Base-by-base conservation (phyloP, 2,888 invertebrate species). In the Phortica okadai region DNA sequence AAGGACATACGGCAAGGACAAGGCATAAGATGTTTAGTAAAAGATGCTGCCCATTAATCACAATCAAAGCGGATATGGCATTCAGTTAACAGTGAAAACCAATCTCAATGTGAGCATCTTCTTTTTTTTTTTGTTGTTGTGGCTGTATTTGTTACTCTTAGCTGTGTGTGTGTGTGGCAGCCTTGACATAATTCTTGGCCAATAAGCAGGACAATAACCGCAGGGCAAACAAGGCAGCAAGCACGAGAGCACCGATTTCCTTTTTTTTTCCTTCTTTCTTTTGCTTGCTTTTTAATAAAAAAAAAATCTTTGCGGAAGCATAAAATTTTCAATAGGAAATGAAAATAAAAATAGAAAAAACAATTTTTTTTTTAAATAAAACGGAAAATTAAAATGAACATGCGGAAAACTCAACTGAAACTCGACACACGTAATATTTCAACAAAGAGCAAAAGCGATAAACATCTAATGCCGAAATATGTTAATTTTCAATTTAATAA, bases 141-240 rank as follows among this genome's bases (percentile, higher is more conserved):
- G 4, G 33, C 33, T 33, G 33, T 33, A 4, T 2, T 33, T 33
- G 33, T 33, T 33, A 33, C n/a, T 56, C 14, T 5, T 56, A 56
- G 16, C n/a, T 56, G 7, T 6, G 56, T 6, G 7, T 83, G 85
- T 88, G 84, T 82, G 84, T 87, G 86, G 88, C 84, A 85, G 88
- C 85, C 85, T 86, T 86, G 85, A 88, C 88, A 88, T 88, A 86
- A 86, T 88, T 86, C 87, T 83, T 88, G 86, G 88, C 88, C 88
- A 86, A 86, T 86, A 87, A 77, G 82, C 88, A 86, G 85, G 85
- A 88, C 85, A 85, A 87, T 85, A 86, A 79, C 84, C 33, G 44
- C 33, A 11, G 14, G 33, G 54, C 54, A 54, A 25, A 25, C 85
- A 87, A 82, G 79, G 85, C 87, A 88, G 85, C 8, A 56, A 56